Conservation (phyloP, 2,797 vertebrate species). For the Sebastes itinus region DNA sequence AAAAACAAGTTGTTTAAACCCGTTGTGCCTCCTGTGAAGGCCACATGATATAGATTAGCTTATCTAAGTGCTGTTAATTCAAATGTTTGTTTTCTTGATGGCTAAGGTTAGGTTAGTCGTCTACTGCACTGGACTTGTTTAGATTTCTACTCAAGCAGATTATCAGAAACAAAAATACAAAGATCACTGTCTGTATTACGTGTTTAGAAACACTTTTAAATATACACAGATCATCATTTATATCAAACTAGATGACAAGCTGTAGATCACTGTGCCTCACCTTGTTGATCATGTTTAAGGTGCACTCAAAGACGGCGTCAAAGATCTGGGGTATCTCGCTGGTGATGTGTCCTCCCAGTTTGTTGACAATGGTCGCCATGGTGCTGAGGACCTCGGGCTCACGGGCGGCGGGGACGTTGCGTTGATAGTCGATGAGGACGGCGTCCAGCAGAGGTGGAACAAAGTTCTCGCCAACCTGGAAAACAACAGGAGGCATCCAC, state of each 20-base stretch:
- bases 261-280: conserved; percentile 62
- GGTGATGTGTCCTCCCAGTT: conserved; percentile 95
- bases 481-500: neutral
- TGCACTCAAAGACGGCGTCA: conserved; percentile 98
- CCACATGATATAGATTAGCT: neutral
- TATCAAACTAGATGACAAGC: neutral
- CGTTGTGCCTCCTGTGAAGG: neutral
- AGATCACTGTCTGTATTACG: too few species aligned
- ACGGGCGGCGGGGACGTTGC: conserved; percentile 96
- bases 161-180: neutral
- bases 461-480: conserved; percentile 96
- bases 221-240: neutral
- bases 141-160: neutral
- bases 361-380: conserved; percentile 99
- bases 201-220: neutral
- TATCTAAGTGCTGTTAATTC: neutral
- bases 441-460: conserved; percentile 95
- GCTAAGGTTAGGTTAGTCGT: neutral
- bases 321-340: conserved; percentile 98
- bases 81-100: neutral
- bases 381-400: conserved; percentile 99
- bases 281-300: conserved; percentile 99
- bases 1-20: neutral
- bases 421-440: conserved; percentile 97
- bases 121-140: neutral